phyloP scores from a whole-genome alignment of 2,888 invertebrate species.

The Drosophila mimica region DNA sequence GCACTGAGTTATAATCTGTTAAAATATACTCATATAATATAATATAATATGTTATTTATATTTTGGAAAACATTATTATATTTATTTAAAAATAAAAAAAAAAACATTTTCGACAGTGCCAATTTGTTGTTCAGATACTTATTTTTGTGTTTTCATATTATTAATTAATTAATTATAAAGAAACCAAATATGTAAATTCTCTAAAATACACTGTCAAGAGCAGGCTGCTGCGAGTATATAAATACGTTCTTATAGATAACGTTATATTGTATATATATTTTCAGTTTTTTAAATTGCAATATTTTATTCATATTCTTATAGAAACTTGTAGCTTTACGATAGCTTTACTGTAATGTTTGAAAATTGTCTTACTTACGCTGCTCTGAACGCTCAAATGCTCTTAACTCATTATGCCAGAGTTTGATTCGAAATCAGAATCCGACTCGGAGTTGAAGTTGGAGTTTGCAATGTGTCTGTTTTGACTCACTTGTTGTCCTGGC shows the following conservation, averaged over 20 bases:
- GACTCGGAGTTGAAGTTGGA: conserved; percentile 1
- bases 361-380: conserved; percentile 59
- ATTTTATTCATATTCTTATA: neutral
- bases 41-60: neutral
- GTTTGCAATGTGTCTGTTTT: conserved; percentile 53
- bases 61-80: neutral
- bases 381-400: conserved; percentile 36
- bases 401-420: conserved; percentile 37
- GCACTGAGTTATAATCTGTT: neutral
- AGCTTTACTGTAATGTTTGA: neutral
- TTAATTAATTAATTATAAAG: neutral
- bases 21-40: neutral
- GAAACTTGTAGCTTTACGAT: neutral
- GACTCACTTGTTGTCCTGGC: conserved; percentile 43
- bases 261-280: neutral
- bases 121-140: neutral
- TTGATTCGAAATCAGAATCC: conserved; percentile 13
- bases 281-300: neutral
- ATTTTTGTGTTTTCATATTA: too few species aligned
- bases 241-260: neutral
- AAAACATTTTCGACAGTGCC: neutral
- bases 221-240: neutral
- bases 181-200: neutral
- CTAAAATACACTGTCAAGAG: neutral
- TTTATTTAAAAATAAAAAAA: neutral